These are phyloP conservation scores for Ophion costatus DNA, from an alignment of 2,888 invertebrate species.

Conservation along the genomic window DNA sequence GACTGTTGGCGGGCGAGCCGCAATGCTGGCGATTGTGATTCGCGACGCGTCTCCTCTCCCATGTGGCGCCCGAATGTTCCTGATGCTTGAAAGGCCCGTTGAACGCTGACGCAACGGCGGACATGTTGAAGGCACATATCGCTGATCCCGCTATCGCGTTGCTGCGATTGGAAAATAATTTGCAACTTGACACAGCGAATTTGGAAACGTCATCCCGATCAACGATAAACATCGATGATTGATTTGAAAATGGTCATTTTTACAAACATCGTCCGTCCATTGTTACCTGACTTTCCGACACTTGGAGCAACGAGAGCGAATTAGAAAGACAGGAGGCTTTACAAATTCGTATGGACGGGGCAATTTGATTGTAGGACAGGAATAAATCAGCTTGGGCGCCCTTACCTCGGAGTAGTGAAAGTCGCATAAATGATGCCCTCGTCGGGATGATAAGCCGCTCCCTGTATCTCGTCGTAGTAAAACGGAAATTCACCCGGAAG, in stretches of 20 bases:
- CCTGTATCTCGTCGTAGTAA: slow-evolving; percentile 95
- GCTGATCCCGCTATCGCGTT: slow-evolving; percentile 96
- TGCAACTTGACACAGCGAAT: neutral
- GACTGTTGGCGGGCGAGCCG: slow-evolving; percentile 68
- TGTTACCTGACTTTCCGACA: slow-evolving; percentile 52
- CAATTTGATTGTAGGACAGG: neutral
- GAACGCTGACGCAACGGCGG: slow-evolving; percentile 92
- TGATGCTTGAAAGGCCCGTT: slow-evolving; percentile 95
- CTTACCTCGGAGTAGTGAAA: slow-evolving; percentile 92
- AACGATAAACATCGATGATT: neutral
- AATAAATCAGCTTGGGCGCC: neutral
- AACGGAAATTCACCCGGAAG: slow-evolving; percentile 94
- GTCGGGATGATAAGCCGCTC: slow-evolving; percentile 90
- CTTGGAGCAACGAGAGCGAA: slow-evolving; percentile 27
- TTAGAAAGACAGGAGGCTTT: neutral
- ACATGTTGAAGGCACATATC: slow-evolving; percentile 95
- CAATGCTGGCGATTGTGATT: slow-evolving; percentile 85
- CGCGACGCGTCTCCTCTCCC: slow-evolving; percentile 86
- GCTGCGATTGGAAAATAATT: slow-evolving; percentile 80
- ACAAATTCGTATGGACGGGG: neutral
- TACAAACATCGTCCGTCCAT: neutral
- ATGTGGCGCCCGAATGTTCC: slow-evolving; percentile 89
- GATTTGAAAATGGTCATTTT: neutral
- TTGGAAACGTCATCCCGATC: neutral
- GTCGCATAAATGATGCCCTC: slow-evolving; percentile 93